These are phyloP conservation scores for Imbricaverruca yamaguchii DNA, from an alignment of 2,888 invertebrate genomes.

Conservation along the genomic window DNA sequence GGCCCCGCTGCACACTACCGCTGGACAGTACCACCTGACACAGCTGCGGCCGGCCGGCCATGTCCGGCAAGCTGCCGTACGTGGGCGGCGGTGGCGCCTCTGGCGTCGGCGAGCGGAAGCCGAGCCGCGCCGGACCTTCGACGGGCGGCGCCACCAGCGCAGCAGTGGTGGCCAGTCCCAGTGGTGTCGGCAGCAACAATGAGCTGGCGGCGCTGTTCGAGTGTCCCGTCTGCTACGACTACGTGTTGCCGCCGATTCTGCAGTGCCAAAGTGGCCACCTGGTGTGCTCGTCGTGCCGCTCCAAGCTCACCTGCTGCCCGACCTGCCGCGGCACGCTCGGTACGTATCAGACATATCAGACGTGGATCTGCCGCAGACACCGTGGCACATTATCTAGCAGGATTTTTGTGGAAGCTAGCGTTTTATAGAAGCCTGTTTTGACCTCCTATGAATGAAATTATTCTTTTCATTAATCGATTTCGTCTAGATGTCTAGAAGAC, in stretches of 20 bases:
- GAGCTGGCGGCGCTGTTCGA: constrained; percentile 87
- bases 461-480: too few species aligned
- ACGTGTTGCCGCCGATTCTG: constrained; percentile 95
- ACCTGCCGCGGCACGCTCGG: constrained; percentile 91
- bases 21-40: too few species aligned
- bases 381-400: too few species aligned
- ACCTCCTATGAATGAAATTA: too few species aligned
- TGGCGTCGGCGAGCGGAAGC: constrained; percentile 7
- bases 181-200: constrained; percentile 13
- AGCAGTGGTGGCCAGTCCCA: constrained; percentile 4
- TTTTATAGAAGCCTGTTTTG: too few species aligned
- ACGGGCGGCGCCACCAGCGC: background rate
- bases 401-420: too few species aligned
- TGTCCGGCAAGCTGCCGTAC: constrained; percentile 1
- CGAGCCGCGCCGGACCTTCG: background rate
- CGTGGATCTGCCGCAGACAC: background rate
- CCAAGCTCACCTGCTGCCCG: constrained; percentile 94
- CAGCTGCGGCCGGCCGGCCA: background rate
- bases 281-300: constrained; percentile 94
- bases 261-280: constrained; percentile 93
- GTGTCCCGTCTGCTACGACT: constrained; percentile 98
- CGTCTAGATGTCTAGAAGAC: too few species aligned
- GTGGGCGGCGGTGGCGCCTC: background rate
- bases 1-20: too few species aligned
- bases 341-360: constrained; percentile 35